Conservation (phyloP, 2,888 invertebrate genomes). For the Cepaea hortensis region DNA sequence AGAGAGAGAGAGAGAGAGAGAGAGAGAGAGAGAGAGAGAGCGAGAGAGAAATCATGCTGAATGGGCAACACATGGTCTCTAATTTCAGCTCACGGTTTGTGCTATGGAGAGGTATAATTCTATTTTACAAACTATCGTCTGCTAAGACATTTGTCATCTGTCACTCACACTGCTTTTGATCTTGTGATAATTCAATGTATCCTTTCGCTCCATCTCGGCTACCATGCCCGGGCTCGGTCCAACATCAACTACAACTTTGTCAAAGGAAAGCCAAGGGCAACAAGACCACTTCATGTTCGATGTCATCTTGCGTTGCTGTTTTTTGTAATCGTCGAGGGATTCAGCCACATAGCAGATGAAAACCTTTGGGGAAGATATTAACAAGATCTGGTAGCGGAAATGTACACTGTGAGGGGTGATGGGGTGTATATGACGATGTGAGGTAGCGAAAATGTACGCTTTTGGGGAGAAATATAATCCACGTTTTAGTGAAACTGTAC, state of each 20-base stretch:
- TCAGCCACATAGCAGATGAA: conserved; percentile 29
- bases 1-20: no score
- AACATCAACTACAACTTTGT: conserved; percentile 5
- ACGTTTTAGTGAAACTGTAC: no score
- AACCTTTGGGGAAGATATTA: background rate
- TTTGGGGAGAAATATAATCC: no score
- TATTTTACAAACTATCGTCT: no score
- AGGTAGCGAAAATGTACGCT: no score
- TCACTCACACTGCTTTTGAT: conserved; percentile 4
- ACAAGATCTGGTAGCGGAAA: background rate
- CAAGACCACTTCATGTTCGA: background rate
- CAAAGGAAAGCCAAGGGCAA: background rate
- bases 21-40: no score
- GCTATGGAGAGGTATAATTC: no score
- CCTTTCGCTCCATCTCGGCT: conserved; percentile 84
- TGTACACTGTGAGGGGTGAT: background rate
- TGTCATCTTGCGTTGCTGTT: background rate
- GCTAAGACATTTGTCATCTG: background rate
- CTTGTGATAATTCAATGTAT: conserved; percentile 82
- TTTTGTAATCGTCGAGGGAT: background rate
- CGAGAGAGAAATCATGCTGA: no score
- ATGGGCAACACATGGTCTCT: no score
- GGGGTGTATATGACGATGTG: no score
- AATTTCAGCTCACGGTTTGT: no score
- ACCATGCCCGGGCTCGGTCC: conserved; percentile 83